Evolutionary conservation across 2,113 vertebrate genomes (phyloP), one percentile per base, ranked within the genome.

Genomic region (Cyphomyrus plagiostoma): DNA sequence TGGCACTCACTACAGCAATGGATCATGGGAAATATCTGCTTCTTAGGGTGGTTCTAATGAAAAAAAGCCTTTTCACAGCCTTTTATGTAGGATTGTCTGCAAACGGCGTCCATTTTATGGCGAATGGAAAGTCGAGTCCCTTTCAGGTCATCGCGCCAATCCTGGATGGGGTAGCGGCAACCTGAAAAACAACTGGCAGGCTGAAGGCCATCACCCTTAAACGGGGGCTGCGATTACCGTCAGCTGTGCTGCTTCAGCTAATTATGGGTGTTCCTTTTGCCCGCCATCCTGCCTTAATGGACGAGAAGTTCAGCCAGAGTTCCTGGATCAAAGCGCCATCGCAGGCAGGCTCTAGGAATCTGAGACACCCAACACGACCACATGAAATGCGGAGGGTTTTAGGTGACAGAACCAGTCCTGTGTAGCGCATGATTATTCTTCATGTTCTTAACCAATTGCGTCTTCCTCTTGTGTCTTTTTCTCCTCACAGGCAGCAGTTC

Each of bases 211-310:
- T 35, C 49, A 35, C 50, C 50, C 30, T 53, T 35, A 87, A 86
- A 48, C 50, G 50, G 50, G 56, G 85, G 85, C 19, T 87, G 50
- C 17, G 50, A 35, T 87, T 87, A 35, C 50, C 30, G 50, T 53
- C 85, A 87, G 85, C 85, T 87, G 82, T 84, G 82, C 35, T n/a
- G 21, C 39, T 48, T 87, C 50, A 35, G 85, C 85, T 87, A 87
- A 52, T 87, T 87, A 87, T 87, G 85, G 85, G 74, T 42, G 74
- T 42, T 80, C 15, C 74, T 70, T 30, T 13, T 42, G 74, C 13
- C 35, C 30, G 35, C 74, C 74, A 80, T 42, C 35, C 74, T 42
- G 74, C 35, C 15, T 17, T 80, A 80, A 80, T 80, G 74, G 74
- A 42, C 35, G 6, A 80, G 35, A 39, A 42, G 74, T 77, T 77